Base-by-base conservation (phyloP, 2,888 invertebrate species). In the Agrotis puta region DNA sequence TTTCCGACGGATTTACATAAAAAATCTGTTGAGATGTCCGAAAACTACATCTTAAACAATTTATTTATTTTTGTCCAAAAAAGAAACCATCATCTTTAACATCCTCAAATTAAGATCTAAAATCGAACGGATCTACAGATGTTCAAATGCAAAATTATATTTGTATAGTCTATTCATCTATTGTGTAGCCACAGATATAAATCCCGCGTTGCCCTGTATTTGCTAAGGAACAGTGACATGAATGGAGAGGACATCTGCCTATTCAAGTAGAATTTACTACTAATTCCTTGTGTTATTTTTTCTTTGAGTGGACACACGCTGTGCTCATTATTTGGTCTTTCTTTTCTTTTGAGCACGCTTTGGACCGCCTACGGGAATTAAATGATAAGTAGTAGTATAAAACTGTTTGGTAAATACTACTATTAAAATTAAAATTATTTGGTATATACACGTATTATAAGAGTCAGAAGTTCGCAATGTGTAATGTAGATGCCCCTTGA, bases 281-380 rank as follows among this genome's bases (percentile, higher is more conserved):
- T 84, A 85, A 86, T 86, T 81, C 73, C 68, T 77, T 75, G 70
- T 77, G 73, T 77, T 63, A 58, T 69, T 76, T 73, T 83, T 83
- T 80, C 63, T 70, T 82, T 54, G 80, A 87, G 85, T 86, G 85
- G 88, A 79, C 82, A 67, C 85, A 73, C 79, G 83, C 85, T 81
- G 84, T 13, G 65, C 43, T 69, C 27, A 22, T 79, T 73, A 75
- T 83, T 66, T 39, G 65, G 22, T 43, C 33, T 69, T 79, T 77
- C 57, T 76, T 69, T 79, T 77, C 57, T 76, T 72, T 63, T 53
- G 53, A 77, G 64, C 57, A 70, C 56, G 59, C 18, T 62, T 64
- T 59, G 58, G 39, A 57, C 67, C 74, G 80, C 82, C 81, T 70
- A 80, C 82, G 48, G 65, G 63, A 68, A 72, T 61, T 53, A 59